Evolutionary conservation across 2,888 invertebrate species (phyloP), one percentile per base, ranked within the genome.

Genomic region (Sarcophaga carnaria): DNA sequence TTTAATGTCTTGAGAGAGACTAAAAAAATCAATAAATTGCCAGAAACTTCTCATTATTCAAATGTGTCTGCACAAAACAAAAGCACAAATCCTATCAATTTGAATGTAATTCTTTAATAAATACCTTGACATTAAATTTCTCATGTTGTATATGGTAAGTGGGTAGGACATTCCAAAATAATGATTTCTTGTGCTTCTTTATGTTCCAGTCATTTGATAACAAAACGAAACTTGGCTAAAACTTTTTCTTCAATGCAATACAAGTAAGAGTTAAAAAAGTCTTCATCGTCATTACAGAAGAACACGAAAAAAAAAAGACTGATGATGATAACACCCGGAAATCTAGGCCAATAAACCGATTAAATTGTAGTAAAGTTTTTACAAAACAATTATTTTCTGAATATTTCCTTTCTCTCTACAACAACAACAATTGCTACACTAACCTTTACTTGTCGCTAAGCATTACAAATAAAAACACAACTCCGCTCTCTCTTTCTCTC

Each of bases 321-420:
- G 8, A 8, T 37, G 10, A 37, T 37, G 84, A 87, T 79, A 83
- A 82, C 27, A 74, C 77, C 37, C 72, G 81, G 80, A 79, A 83
- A 89, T 85, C 78, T 89, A 86, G 89, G 88, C 86, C 89, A 89
- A 88, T 85, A 88, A 88, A 89, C 88, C 89, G 79, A 88, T 89
- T 85, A 88, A 86, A 85, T 86, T 88, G 70, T 86, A 88, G 88
- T 83, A 88, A 89, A 80, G 60, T 77, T 80, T 75, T 76, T 14
- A 47, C n/a, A 22, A 70, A 70, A 20, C 20, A 70, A 70, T 63
- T 17, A 20, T 37, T 75, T 17, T 17, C 8, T 11, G 8, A n/a
- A 37, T 74, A 22, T 67, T 25, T 67, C 27, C n/a, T 63, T 45
- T 74, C 22, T 79, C 20, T 54, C 37, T 72, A 66, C 79, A 8